phyloP scores from a whole-genome alignment of 2,797 vertebrate genomes.

The Hemitrygon akajei region DNA sequence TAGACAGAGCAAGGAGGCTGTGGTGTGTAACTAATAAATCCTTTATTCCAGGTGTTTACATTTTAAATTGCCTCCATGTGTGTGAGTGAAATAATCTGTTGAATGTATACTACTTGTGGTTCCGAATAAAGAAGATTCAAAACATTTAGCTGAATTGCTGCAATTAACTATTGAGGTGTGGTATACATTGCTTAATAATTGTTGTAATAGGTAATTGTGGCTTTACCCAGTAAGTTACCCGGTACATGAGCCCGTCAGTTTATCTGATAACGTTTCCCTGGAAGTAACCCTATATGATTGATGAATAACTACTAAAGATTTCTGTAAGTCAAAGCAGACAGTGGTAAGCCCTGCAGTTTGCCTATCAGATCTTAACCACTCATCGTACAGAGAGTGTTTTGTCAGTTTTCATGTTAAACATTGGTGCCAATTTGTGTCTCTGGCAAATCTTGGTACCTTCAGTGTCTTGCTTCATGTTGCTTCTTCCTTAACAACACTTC shows the following conservation, averaged over 20 bases:
- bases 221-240: background rate
- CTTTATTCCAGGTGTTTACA: background rate
- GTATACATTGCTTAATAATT: background rate
- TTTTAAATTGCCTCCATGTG: background rate
- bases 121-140: background rate
- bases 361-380: background rate
- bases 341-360: background rate
- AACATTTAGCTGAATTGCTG: background rate
- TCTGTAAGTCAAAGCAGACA: background rate
- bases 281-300: background rate
- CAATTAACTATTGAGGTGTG: background rate
- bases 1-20: background rate
- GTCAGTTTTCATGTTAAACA: background rate
- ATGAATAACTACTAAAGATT: constrained; percentile 12
- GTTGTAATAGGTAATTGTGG: background rate
- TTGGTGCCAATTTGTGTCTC: background rate
- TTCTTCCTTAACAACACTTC: background rate
- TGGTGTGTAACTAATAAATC: background rate
- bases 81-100: background rate
- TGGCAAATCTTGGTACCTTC: background rate
- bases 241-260: background rate
- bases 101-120: background rate
- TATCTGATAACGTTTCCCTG: background rate
- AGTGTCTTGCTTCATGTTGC: background rate
- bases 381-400: background rate